These are phyloP conservation scores for Lycia hirtaria DNA, from an alignment of 2,888 invertebrate genomes.

Conservation along the genomic window DNA sequence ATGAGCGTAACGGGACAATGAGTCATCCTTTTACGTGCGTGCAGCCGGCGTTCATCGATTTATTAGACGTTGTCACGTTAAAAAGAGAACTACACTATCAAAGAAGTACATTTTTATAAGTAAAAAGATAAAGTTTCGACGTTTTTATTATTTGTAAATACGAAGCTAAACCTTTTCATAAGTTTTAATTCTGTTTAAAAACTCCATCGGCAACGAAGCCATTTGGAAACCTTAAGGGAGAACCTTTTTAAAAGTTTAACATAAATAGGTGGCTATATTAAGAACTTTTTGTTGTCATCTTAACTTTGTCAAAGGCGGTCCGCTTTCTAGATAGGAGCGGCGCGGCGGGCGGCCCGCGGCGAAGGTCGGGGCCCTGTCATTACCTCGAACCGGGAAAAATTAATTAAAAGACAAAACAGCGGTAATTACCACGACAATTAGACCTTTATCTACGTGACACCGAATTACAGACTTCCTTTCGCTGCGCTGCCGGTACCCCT, in stretches of 20 bases:
- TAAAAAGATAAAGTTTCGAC: too few species aligned
- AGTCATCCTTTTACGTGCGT: too few species aligned
- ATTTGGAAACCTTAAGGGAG: background rate
- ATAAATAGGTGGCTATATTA: conserved; percentile 3
- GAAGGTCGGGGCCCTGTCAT: conserved; percentile 2
- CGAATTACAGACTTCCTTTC: background rate
- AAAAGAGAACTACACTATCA: too few species aligned
- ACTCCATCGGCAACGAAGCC: background rate
- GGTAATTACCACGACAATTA: conserved; percentile 26
- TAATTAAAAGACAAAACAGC: conserved; percentile 29
- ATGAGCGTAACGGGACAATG: too few species aligned
- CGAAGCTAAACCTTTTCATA: background rate
- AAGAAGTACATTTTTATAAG: too few species aligned
- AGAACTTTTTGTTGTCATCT: conserved; percentile 7
- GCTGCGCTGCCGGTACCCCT: too few species aligned
- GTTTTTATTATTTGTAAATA: background rate
- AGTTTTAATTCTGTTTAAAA: background rate
- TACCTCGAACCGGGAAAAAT: conserved; percentile 21
- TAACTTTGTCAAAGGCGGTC: conserved; percentile 1
- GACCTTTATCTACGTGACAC: conserved; percentile 23
- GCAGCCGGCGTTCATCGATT: too few species aligned
- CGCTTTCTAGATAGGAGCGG: background rate
- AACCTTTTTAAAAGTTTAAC: conserved; percentile 7
- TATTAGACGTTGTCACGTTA: too few species aligned
- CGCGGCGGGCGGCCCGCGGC: background rate